Evolutionary conservation across 2,888 invertebrate genomes (phyloP), one percentile per base, ranked within the genome.

Genomic region (Fragum sueziense): DNA sequence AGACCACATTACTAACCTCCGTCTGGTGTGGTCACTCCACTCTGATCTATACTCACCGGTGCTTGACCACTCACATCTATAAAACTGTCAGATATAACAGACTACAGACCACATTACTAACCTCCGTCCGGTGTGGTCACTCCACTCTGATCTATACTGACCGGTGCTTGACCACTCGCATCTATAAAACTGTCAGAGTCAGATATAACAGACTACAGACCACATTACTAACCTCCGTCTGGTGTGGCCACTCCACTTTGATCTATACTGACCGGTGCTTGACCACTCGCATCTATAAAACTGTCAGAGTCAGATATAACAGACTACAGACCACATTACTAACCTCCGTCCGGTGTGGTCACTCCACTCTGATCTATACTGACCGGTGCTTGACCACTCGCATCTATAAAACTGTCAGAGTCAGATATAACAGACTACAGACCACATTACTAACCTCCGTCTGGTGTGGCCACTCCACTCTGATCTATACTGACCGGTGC

Each of bases 231-330:
- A 89, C 89, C 89, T 79, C 88, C 89, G 54, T 82, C 62, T 34
- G 80, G 85, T 34, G 85, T 81, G 51, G 81, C 67, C 11, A 87
- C 82, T 52, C 89, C 90, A 76, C 84, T 86, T 74, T 88, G 88
- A 20, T 80, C 70, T 4, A 86, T 70, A 27, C 51, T 52, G 6
- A 27, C 27, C 14, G 87, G 87, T 9, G 88, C 88, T 27, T 67
- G 67, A 6, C 84, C 84, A 52, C 82, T 85, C 20, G 83, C 78
- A 54, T 88, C 85, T 31, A 89, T 88, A 14, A 81, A 76, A 51
- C 85, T 87, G 52, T 88, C 89, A 9, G 87, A 81, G 76, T 89
- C 89, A n/a, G n/a, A n/a, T n/a, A n/a, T n/a, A n/a, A n/a, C n/a
- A n/a, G n/a, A n/a, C n/a, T n/a, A n/a, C n/a, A n/a, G n/a, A n/a